Evolutionary conservation across 64 coral and sea anemone species (phyloP).

Genomic region (Hydrozoanthus tunicans): DNA sequence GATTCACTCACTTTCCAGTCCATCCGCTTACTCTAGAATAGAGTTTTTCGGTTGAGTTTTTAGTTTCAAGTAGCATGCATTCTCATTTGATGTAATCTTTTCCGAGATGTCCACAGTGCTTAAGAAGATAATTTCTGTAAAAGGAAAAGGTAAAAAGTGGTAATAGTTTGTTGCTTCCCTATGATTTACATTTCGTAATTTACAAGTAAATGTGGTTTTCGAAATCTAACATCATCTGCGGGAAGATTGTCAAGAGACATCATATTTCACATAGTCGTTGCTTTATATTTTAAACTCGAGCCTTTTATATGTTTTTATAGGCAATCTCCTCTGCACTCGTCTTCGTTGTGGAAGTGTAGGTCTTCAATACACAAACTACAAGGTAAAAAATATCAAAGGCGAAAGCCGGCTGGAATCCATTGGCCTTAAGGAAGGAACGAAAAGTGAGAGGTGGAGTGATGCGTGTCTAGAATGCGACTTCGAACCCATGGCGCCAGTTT

Average conservation of each 20-base stretch:
- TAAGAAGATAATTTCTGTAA: no score
- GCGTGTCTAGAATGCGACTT: constrained; percentile 84
- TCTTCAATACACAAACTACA: constrained; percentile 17
- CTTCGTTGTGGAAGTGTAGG: constrained; percentile 24
- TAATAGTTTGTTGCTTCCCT: no score
- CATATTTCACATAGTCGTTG: background rate
- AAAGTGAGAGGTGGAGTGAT: constrained; percentile 52
- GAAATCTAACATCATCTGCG: no score
- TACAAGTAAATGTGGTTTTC: no score
- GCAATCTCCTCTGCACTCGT: constrained; percentile 44
- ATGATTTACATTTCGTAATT: no score
- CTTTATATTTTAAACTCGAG: background rate
- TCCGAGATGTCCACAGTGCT: no score
- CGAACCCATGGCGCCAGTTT: constrained; percentile 74
- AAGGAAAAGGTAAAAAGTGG: no score
- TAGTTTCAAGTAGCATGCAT: no score
- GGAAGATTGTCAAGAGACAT: background rate
- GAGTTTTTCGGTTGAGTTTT: no score
- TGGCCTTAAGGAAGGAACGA: constrained; percentile 40
- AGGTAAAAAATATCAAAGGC: background rate
- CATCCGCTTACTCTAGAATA: no score
- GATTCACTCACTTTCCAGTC: no score
- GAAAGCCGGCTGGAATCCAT: background rate
- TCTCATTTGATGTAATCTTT: no score
- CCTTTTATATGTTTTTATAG: background rate